phyloP scores from a whole-genome alignment of 2,888 invertebrate species.

The Aquatica leii region DNA sequence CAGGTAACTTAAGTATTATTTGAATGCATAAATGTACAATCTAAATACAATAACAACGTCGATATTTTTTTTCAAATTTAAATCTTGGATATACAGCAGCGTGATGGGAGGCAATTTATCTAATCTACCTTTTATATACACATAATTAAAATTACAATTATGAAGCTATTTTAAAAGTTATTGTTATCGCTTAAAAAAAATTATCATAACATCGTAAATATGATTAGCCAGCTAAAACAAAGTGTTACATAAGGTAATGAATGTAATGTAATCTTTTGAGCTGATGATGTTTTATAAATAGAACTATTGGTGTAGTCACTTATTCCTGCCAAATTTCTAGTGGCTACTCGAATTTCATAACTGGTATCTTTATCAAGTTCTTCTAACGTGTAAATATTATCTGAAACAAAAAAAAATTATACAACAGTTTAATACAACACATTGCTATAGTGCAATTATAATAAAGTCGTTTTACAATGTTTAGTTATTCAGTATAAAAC shows the following conservation, averaged over 20 bases:
- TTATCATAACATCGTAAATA: conserved; percentile 29
- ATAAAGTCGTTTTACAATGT: background rate
- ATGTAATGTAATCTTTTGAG: conserved; percentile 20
- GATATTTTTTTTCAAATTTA: background rate
- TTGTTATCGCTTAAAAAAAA: conserved; percentile 14
- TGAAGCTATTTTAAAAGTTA: conserved; percentile 24
- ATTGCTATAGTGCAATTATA: background rate
- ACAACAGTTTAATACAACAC: background rate
- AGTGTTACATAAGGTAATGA: conserved; percentile 11
- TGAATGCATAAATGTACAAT: background rate
- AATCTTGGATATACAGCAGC: conserved; percentile 10
- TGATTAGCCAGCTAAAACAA: conserved; percentile 18
- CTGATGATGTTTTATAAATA: conserved; percentile 48
- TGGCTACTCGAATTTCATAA: conserved; percentile 65
- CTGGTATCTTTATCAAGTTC: conserved; percentile 62
- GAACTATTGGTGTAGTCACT: conserved; percentile 54
- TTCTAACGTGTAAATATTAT: conserved; percentile 62
- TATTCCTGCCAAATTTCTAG: conserved; percentile 65
- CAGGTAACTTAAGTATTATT: conserved; percentile 11
- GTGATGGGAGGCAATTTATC: conserved; percentile 24
- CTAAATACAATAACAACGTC: conserved; percentile 3
- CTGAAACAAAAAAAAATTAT: conserved; percentile 50
- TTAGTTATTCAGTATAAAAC: no score
- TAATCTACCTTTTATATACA: conserved; percentile 28
- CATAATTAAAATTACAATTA: conserved; percentile 29